Evolutionary conservation across 1,140 invertebrate genomes (phyloP), one percentile per base, ranked within the genome.

Genomic region (Oncopodura yosiiana): DNA sequence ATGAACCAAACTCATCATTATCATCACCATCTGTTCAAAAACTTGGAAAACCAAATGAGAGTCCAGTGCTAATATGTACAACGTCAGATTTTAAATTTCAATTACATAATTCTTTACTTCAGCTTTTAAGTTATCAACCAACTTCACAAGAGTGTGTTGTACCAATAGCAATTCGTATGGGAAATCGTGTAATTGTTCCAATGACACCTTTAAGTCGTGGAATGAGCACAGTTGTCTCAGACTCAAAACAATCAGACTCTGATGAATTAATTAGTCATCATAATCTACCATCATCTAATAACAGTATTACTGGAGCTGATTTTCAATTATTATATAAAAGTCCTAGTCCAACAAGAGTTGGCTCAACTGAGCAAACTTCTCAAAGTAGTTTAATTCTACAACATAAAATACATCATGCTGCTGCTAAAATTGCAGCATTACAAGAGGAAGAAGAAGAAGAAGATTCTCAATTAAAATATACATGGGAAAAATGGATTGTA

Each of bases 201-300:
- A 56, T 56, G 54, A 50, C 46, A 12, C 54, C 54, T 1, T 11
- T 50, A 5, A 56, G 41, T 30, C 39, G 54, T 6, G 23, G 46
- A 3, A 49, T 49, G 46, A 37, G 30, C 2, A n/a, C 18, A 3
- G 21, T 27, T 3, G 23, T n/a, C 4, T 16, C 32, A 8, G 30
- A 37, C 3, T 49, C 46, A 2, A 21, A 5, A 3, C 37, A 19
- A 34, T 36, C 30, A 14, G 18, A 9, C 14, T 49, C 46, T 16
- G 46, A 49, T 49, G 16, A 27, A 3, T n/a, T 21, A 24, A n/a
- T n/a, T n/a, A n/a, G n/a, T n/a, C n/a, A n/a, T n/a, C n/a, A n/a
- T n/a, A n/a, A n/a, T n/a, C n/a, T n/a, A n/a, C n/a, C n/a, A n/a
- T n/a, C 36, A 14, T 11, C 9, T 30, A 49, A 6, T 24, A 16